Base-by-base conservation (phyloP, 1,140 invertebrate genomes). In the Chrysomallon squamiferum region DNA sequence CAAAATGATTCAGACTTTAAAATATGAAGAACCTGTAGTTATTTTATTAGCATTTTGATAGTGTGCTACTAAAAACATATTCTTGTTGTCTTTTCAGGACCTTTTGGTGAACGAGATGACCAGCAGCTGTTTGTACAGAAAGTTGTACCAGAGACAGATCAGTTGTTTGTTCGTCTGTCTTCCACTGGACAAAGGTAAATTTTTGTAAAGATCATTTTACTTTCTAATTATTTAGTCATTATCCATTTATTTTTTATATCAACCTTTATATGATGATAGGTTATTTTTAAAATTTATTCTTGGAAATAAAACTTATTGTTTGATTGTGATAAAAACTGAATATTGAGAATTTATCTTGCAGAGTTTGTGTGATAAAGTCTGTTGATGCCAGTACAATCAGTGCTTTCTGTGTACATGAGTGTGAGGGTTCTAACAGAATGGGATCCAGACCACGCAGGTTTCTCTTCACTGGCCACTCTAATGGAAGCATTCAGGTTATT, bases 51-150 rank as follows among this genome's bases (percentile, higher is more conserved):
- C n/a, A n/a, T n/a, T n/a, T n/a, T n/a, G n/a, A n/a, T n/a, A n/a
- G n/a, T n/a, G n/a, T n/a, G n/a, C n/a, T n/a, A n/a, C n/a, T n/a
- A n/a, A n/a, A n/a, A n/a, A n/a, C n/a, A n/a, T n/a, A 29, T 59
- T 59, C 33, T 45, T 30, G 4, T 49, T 49, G 30, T 20, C n/a
- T 64, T 41, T 25, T 30, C 45, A 83, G 96, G 96, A 54, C 97
- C 96, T 9, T 99, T 95, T 87, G 96, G 96, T 13, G 96, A 98
- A 83, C 95, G 97, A 86, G 95, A 98, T 82, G 95, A 97, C 82
- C 95, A 97, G 79, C 95, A 98, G 87, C 92, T 99, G 49, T 98
- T 99, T 83, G 92, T 99, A 33, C 96, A 99, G 84, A 97, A 97
- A 88, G 93, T 98, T 43, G 94, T 98, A 18, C 95, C 96, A 3